These are phyloP conservation scores for Phainopepla nitens DNA, from an alignment of 2,113 vertebrate species.

Conservation along the genomic window DNA sequence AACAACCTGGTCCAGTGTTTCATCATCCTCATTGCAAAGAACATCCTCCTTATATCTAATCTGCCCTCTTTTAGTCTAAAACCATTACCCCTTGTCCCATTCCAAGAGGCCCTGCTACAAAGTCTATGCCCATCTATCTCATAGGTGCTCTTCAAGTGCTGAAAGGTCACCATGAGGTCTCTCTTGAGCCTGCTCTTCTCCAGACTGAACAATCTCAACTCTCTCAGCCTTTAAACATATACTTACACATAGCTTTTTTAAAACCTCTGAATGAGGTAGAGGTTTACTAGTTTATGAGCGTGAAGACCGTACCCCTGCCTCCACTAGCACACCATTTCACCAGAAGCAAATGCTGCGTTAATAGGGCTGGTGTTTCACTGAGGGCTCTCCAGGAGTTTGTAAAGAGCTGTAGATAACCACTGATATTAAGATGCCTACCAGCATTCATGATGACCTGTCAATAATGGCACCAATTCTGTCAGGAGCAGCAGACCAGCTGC, in stretches of 20 bases:
- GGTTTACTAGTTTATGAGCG: neutral
- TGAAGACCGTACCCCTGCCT: neutral
- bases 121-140: neutral
- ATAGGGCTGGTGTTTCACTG: neutral
- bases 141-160: neutral
- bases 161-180: neutral
- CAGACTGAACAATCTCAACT: neutral
- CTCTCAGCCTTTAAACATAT: neutral
- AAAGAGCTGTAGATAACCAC: accelerated
- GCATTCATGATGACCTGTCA: accelerated
- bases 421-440: neutral
- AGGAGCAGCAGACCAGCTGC: neutral
- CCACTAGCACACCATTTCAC: neutral
- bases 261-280: neutral
- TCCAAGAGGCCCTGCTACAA: neutral
- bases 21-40: neutral
- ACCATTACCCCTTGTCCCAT: neutral
- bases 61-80: neutral
- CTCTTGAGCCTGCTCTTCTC: neutral
- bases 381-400: accelerated
- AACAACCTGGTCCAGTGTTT: neutral
- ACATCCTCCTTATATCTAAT: neutral
- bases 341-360: neutral
- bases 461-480: neutral
- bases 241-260: neutral